phyloP scores from a whole-genome alignment of 2,888 invertebrate species.

The Agonopterix arenella region DNA sequence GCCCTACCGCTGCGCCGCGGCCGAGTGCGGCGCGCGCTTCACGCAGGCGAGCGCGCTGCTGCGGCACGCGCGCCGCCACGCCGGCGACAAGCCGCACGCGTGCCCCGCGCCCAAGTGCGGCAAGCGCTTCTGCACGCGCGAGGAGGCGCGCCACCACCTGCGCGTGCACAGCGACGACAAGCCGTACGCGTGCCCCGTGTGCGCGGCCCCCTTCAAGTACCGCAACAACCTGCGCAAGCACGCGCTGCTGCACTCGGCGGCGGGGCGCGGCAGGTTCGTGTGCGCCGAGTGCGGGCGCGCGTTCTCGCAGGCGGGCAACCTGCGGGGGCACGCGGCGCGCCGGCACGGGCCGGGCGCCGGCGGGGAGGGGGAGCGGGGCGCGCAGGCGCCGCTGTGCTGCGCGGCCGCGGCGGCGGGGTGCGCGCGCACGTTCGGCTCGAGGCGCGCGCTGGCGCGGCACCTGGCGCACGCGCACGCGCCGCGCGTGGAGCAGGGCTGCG shows the following conservation, averaged over 20 bases:
- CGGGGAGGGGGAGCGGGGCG: constrained; percentile 63
- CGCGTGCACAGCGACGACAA: constrained; percentile 46
- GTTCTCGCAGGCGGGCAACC: constrained; percentile 65
- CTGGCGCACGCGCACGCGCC: constrained; percentile 54
- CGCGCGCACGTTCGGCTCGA: constrained; percentile 45
- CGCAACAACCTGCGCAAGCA: constrained; percentile 70
- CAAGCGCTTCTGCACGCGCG: constrained; percentile 52
- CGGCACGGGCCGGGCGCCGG: constrained; percentile 75
- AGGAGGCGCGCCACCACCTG: constrained; percentile 45
- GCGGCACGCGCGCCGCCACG: constrained; percentile 46
- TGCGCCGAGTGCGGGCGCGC: constrained; percentile 57
- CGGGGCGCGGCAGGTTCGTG: constrained; percentile 39
- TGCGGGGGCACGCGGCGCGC: constrained; percentile 68
- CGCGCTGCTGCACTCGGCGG: constrained; percentile 45
- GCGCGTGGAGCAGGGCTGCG: constrained; percentile 48
- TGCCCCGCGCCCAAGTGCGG: constrained; percentile 39
- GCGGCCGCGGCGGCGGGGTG: constrained; percentile 45
- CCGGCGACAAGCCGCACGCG: constrained; percentile 36
- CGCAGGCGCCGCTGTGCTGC: constrained; percentile 67
- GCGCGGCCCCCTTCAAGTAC: constrained; percentile 66
- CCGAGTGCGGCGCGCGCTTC: constrained; percentile 42
- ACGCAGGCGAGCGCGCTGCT: constrained; percentile 45
- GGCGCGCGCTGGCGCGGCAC: constrained; percentile 51
- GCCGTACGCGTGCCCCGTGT: constrained; percentile 47
- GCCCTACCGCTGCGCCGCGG: constrained; percentile 44